These are phyloP conservation scores for Protobothrops flavoviridis DNA, from an alignment of 2,113 vertebrate genomes.

Conservation along the genomic window DNA sequence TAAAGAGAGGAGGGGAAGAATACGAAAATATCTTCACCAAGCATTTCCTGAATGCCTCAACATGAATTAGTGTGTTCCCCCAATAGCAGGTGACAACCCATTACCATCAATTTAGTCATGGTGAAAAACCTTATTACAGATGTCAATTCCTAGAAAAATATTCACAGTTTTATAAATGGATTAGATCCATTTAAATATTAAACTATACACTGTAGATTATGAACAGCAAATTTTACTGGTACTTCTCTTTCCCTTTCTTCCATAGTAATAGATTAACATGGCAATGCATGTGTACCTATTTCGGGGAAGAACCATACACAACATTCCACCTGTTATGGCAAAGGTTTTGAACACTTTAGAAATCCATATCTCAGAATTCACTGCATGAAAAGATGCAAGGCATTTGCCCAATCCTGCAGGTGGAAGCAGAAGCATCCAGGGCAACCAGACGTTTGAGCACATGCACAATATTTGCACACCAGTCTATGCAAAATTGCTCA, in stretches of 20 bases:
- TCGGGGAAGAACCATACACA: constrained; percentile 57
- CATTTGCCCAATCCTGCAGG: constrained; percentile 12
- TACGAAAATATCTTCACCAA: constrained; percentile 64
- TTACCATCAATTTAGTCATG: constrained; percentile 63
- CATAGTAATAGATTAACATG: constrained; percentile 64
- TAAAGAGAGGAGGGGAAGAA: constrained; percentile 61
- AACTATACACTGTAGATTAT: constrained; percentile 66
- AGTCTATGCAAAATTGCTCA: constrained; percentile 59
- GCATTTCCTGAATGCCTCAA: constrained; percentile 65
- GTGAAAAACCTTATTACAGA: constrained; percentile 64
- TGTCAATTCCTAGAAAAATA: constrained; percentile 67
- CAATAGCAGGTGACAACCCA: constrained; percentile 64
- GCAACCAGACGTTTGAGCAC: constrained; percentile 45
- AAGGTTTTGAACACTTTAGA: constrained; percentile 41
- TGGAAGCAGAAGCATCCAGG: constrained; percentile 53
- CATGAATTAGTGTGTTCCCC: constrained; percentile 68
- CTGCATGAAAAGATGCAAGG: constrained; percentile 33
- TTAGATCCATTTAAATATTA: constrained; percentile 73
- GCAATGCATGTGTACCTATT: constrained; percentile 58
- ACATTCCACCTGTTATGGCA: constrained; percentile 61
- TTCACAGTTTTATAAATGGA: constrained; percentile 74
- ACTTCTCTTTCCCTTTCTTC: constrained; percentile 38
- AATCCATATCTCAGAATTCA: constrained; percentile 31
- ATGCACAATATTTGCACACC: constrained; percentile 58
- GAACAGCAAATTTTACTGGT: constrained; percentile 71